These are phyloP conservation scores for Callipepla californica DNA, from an alignment of 2,113 vertebrate species.

Conservation along the genomic window DNA sequence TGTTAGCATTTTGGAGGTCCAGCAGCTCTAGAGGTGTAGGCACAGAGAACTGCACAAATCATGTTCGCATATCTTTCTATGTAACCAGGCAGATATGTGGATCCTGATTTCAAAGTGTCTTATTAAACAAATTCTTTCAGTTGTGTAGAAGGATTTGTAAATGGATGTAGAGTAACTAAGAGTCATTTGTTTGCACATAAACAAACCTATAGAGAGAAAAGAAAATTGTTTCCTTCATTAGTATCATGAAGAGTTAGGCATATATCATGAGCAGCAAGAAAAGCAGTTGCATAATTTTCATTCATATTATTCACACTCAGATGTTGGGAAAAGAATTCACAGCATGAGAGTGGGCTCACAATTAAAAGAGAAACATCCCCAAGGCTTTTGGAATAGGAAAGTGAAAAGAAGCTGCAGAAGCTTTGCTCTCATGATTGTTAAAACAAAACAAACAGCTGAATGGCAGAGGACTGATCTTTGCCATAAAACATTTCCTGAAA, in stretches of 20 bases:
- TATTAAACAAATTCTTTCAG: neutral
- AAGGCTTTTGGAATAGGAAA: neutral
- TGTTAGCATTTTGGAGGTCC: neutral
- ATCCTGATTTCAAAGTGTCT: neutral
- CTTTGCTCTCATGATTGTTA: neutral
- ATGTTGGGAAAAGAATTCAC: conserved; percentile 8
- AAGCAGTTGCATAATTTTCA: neutral
- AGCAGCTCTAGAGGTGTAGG: neutral
- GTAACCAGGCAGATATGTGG: neutral
- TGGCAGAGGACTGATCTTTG: conserved; percentile 28
- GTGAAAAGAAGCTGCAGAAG: conserved; percentile 20
- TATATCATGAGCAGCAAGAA: neutral
- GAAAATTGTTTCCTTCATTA: neutral
- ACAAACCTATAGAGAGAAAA: neutral
- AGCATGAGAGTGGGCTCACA: conserved; percentile 13
- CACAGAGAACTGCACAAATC: neutral
- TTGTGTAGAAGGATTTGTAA: neutral
- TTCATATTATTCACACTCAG: neutral
- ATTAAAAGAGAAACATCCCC: conserved; percentile 62
- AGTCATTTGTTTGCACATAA: neutral
- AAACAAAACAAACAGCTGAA: conserved; percentile 56
- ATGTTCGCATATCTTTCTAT: neutral
- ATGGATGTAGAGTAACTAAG: neutral
- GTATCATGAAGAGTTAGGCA: conserved; percentile 6
- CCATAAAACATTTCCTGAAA: conserved; percentile 6